phyloP scores from a whole-genome alignment of 37 sponge, comb jelly and placozoan species.

The Chondrilla cf. caribensis region DNA sequence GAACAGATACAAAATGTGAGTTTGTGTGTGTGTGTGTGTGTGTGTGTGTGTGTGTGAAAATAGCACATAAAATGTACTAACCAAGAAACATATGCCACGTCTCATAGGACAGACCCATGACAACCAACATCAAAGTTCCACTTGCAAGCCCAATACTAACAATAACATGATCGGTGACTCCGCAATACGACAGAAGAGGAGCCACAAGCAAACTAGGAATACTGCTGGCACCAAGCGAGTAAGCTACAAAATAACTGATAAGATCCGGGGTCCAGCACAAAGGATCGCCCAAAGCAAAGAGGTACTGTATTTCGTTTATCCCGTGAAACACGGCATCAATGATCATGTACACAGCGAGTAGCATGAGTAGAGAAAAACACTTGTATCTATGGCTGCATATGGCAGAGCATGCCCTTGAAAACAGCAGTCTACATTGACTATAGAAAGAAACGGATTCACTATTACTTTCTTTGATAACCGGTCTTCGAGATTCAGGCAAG shows the following conservation, averaged over 20 bases:
- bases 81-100: conserved; percentile 80
- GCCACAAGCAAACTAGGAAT: conserved; percentile 62
- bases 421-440: neutral
- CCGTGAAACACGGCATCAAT: conserved; percentile 71
- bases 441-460: no score
- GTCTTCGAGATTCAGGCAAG: conserved; percentile 43
- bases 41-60: no score
- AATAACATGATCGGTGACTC: conserved; percentile 47
- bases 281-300: conserved; percentile 60
- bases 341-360: conserved; percentile 50
- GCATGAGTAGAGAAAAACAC: neutral
- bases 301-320: conserved; percentile 53
- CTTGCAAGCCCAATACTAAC: conserved; percentile 51
- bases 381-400: no score
- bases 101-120: conserved; percentile 54
- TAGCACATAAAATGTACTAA: no score
- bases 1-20: no score
- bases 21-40: no score
- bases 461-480: neutral
- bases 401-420: neutral
- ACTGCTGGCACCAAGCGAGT: conserved; percentile 60
- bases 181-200: conserved; percentile 47
- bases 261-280: conserved; percentile 64
- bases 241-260: conserved; percentile 82
- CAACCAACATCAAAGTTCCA: conserved; percentile 45